These are phyloP conservation scores for Capreolus pygargus DNA, from an alignment of 2,113 vertebrate species.

Conservation along the genomic window DNA sequence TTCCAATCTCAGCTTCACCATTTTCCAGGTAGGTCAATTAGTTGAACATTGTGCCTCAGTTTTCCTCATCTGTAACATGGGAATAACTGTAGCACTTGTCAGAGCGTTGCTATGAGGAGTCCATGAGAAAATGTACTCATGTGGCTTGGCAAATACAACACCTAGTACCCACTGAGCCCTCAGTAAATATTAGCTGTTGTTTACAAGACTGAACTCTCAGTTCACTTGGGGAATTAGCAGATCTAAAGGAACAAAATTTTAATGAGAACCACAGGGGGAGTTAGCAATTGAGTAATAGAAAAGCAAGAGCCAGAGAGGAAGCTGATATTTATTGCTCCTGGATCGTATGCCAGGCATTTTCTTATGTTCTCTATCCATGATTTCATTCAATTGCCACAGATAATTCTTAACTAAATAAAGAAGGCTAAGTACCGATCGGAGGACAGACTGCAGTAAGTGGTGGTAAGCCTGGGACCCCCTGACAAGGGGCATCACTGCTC, in stretches of 20 bases:
- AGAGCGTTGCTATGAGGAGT: neutral
- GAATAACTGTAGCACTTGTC: neutral
- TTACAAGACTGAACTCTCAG: neutral
- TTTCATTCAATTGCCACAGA: neutral
- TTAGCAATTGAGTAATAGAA: neutral
- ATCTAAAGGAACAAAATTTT: neutral
- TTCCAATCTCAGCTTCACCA: neutral
- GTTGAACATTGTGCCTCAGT: neutral
- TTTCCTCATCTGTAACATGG: neutral
- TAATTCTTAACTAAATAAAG: neutral
- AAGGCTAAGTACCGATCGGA: neutral
- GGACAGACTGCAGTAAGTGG: neutral
- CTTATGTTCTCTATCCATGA: neutral
- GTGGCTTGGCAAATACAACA: neutral
- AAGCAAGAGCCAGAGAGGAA: neutral
- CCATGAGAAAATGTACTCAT: neutral
- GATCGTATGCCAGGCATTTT: neutral
- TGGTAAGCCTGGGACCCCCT: neutral
- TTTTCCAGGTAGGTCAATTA: neutral
- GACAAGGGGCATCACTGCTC: neutral
- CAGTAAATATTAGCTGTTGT: neutral
- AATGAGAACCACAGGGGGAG: neutral
- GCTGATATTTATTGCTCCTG: neutral
- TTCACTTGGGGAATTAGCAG: neutral
- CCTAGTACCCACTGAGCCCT: neutral